These are phyloP conservation scores for Calycopis cecrops DNA, from an alignment of 1,140 invertebrate genomes.

Conservation along the genomic window DNA sequence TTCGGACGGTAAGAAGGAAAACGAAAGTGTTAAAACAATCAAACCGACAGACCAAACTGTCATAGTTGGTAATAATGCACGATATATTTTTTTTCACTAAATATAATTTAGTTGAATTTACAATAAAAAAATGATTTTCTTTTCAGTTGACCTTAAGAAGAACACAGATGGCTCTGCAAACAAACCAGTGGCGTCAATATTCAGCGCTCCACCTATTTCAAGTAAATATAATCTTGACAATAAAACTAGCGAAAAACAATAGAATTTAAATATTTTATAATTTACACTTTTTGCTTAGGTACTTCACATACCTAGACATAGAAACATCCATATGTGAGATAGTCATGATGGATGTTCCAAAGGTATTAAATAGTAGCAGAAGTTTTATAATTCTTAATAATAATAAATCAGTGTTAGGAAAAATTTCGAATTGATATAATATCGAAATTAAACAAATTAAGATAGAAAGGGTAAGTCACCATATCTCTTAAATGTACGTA, in stretches of 20 bases:
- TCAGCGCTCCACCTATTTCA: constrained; percentile 25
- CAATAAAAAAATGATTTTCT: not conserved
- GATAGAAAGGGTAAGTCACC: too few relatives aligned
- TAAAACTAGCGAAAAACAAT: not conserved
- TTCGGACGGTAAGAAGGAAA: constrained; percentile 34
- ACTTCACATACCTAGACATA: too few relatives aligned
- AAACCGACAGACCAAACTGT: not conserved
- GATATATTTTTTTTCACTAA: too few relatives aligned
- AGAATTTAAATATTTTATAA: not conserved
- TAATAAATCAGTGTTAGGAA: too few relatives aligned
- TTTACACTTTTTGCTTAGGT: not conserved
- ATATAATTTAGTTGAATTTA: too few relatives aligned
- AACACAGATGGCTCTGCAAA: constrained; percentile 28
- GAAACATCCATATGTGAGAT: too few relatives aligned
- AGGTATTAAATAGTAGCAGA: too few relatives aligned
- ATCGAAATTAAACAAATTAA: too few relatives aligned
- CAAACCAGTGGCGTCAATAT: constrained; percentile 34
- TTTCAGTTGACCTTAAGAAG: constrained; percentile 39
- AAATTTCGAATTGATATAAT: too few relatives aligned
- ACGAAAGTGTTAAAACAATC: constrained; percentile 2
- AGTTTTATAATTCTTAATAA: too few relatives aligned
- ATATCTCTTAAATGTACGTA: too few relatives aligned
- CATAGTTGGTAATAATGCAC: constrained; percentile 1
- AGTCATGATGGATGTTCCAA: too few relatives aligned
- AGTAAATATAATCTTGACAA: not conserved